Evolutionary conservation across 2,888 invertebrate species (phyloP).

Genomic region (Acleris sparsana): DNA sequence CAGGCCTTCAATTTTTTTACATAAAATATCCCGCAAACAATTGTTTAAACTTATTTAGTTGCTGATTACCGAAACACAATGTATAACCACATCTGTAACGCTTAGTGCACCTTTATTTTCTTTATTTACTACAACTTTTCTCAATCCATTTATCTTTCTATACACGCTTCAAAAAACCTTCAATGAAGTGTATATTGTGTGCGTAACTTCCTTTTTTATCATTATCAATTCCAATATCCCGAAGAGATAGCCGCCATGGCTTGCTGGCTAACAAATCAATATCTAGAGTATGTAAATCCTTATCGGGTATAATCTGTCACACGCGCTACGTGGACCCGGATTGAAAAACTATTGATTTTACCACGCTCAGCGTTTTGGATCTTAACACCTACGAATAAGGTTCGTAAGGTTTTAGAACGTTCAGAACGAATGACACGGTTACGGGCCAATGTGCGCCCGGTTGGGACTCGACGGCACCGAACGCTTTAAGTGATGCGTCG

Average conservation of each 20-base stretch:
- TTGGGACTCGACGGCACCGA: too few species aligned
- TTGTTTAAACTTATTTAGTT: too few species aligned
- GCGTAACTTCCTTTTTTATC: neutral
- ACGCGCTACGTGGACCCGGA: slow-evolving; percentile 19
- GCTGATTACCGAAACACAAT: too few species aligned
- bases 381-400: neutral
- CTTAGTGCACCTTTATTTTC: too few species aligned
- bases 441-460: too few species aligned
- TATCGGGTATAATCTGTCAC: slow-evolving; percentile 25
- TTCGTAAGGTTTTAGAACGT: neutral
- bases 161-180: too few species aligned
- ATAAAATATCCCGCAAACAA: too few species aligned
- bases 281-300: slow-evolving; percentile 26
- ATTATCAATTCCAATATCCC: neutral
- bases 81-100: too few species aligned
- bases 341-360: slow-evolving; percentile 25
- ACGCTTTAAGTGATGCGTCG: neutral
- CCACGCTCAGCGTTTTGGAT: neutral
- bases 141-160: too few species aligned
- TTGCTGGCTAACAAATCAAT: slow-evolving; percentile 20
- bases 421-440: too few species aligned
- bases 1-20: too few species aligned
- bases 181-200: neutral
- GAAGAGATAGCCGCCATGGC: slow-evolving; percentile 2
- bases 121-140: too few species aligned